phyloP scores from a whole-genome alignment of 2,113 vertebrate genomes.

The Onychostoma macrolepis region DNA sequence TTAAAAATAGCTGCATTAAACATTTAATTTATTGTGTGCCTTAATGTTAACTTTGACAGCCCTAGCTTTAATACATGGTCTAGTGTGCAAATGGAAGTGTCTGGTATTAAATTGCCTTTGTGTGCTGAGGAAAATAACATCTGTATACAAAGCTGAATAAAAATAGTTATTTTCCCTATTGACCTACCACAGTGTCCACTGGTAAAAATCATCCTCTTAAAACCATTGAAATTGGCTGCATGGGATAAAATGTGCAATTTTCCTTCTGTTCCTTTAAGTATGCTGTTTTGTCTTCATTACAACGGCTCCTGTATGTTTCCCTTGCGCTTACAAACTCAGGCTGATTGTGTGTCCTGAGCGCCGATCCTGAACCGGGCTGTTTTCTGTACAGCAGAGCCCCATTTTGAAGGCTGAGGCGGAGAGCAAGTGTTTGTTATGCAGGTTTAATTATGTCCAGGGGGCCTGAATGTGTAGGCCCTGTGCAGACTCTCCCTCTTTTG shows the following conservation, averaged over 20 bases:
- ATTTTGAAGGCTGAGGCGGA: constrained; percentile 67
- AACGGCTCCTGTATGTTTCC: constrained; percentile 64
- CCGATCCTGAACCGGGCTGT: constrained; percentile 68
- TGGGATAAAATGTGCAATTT: constrained; percentile 31
- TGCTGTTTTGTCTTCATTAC: constrained; percentile 65
- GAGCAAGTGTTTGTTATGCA: constrained; percentile 80
- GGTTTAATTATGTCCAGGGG: constrained; percentile 83
- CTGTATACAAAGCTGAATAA: constrained; percentile 9
- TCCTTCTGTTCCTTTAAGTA: constrained; percentile 51
- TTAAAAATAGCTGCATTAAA: not conserved
- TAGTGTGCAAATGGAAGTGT: not conserved
- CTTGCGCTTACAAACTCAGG: constrained; percentile 62
- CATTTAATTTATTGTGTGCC: not conserved
- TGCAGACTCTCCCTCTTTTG: constrained; percentile 70
- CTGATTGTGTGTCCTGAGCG: constrained; percentile 66
- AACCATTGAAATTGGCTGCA: constrained; percentile 31
- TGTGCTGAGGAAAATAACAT: not conserved
- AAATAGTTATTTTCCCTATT: constrained; percentile 10
- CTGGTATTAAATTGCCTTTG: not conserved
- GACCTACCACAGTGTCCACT: constrained; percentile 4
- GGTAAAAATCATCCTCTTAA: constrained; percentile 34
- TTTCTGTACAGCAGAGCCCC: constrained; percentile 60
- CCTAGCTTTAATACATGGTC: not conserved
- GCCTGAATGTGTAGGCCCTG: constrained; percentile 74
- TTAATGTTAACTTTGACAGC: constrained; percentile 6